A percentile compares a stretch with the other conserved stretches of the same genome.
phyloP scores from a whole-genome alignment of 64 coral and sea anemone genomes.

The Porites lutea region DNA sequence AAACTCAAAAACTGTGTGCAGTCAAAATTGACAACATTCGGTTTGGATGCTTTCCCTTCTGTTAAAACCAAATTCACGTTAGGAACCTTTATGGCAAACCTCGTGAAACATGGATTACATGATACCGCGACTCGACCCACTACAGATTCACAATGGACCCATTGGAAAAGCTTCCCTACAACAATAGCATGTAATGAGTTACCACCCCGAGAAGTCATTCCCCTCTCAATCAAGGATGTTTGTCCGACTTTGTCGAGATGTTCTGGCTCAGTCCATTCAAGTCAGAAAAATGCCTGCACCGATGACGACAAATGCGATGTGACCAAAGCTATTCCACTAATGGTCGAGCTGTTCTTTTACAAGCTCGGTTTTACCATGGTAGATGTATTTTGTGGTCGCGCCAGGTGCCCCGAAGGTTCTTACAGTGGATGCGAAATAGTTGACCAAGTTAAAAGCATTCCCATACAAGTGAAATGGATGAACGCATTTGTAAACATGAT shows the following conservation, averaged over 20 bases:
- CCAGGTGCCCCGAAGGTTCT: neutral
- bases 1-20: no score
- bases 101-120: no score
- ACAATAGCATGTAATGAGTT: slow-evolving; percentile 8
- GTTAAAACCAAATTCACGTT: no score
- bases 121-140: no score
- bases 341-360: slow-evolving; percentile 43
- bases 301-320: slow-evolving; percentile 42
- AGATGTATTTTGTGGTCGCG: slow-evolving; percentile 20
- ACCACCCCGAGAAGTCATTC: slow-evolving; percentile 22
- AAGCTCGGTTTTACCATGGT: slow-evolving; percentile 44
- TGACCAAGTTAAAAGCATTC: no score
- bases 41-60: no score
- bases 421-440: no score
- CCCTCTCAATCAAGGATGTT: slow-evolving; percentile 59
- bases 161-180: neutral
- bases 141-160: no score
- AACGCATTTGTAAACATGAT: neutral
- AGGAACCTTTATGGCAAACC: no score
- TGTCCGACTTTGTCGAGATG: slow-evolving; percentile 43
- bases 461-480: no score
- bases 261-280: slow-evolving; percentile 33
- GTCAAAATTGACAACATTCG: no score
- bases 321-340: slow-evolving; percentile 37
- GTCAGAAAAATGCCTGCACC: slow-evolving; percentile 30